These are phyloP conservation scores for Daboia siamensis DNA, from an alignment of 2,113 vertebrate genomes.

Conservation along the genomic window DNA sequence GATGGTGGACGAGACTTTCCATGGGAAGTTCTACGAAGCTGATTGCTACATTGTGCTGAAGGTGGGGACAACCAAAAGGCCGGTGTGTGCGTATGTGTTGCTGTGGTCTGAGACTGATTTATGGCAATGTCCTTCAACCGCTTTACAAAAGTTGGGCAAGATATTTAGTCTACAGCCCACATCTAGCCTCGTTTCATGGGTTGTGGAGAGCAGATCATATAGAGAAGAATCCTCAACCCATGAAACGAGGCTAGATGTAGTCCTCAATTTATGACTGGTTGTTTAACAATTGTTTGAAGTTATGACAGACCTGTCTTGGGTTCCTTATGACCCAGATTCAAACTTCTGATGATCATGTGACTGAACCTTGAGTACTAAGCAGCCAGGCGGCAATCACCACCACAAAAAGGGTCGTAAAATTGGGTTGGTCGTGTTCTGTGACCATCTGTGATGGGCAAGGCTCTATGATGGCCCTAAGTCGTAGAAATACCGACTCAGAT, in stretches of 20 bases:
- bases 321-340: not conserved
- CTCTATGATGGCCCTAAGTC: not conserved
- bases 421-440: not conserved
- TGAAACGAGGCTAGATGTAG: not conserved
- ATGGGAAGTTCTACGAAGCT: slow-evolving; percentile 93
- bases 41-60: slow-evolving; percentile 98
- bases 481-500: not conserved
- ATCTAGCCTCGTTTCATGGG: not conserved
- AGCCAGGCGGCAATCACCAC: not conserved
- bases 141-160: not conserved
- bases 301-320: not conserved
- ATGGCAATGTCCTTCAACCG: not conserved
- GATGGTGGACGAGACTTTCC: slow-evolving; percentile 85
- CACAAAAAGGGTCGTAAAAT: not conserved
- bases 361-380: not conserved
- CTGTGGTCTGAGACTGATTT: not conserved
- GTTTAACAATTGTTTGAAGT: not conserved
- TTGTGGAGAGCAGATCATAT: not conserved
- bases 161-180: not conserved
- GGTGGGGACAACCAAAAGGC: slow-evolving; percentile 55
- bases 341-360: not conserved
- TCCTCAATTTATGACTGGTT: not conserved
- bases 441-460: not conserved
- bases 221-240: not conserved
- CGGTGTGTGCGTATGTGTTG: not conserved